phyloP scores from a whole-genome alignment of 2,113 vertebrate species.

The Herpetotheres cachinnans region DNA sequence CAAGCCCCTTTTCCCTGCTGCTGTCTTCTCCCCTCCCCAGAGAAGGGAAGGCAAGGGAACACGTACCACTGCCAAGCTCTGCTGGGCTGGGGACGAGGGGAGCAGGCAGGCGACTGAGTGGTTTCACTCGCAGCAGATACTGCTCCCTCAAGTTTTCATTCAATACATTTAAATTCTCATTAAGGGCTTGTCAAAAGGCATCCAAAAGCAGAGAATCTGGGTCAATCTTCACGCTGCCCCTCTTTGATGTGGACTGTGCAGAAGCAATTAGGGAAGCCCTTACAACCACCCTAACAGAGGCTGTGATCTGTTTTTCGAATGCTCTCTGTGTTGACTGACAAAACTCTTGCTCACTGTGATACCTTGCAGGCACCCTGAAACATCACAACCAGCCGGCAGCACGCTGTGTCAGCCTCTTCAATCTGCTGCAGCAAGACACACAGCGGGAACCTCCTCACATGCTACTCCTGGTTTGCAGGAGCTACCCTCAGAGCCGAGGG shows the following conservation, averaged over 20 bases:
- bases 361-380: neutral
- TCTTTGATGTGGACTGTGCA: neutral
- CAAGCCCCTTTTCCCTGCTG: neutral
- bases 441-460: fast-evolving
- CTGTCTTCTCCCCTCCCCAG: neutral
- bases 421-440: neutral
- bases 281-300: neutral
- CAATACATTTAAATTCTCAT: neutral
- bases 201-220: neutral
- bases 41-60: neutral
- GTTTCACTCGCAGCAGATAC: neutral
- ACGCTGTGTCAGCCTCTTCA: neutral
- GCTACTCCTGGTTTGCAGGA: neutral
- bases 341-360: neutral
- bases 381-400: fast-evolving
- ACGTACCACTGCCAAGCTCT: neutral
- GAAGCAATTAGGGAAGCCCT: neutral
- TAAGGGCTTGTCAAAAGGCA: neutral
- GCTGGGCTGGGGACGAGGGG: neutral
- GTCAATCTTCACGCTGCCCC: neutral
- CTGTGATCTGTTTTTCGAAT: neutral
- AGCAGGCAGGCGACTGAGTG: neutral
- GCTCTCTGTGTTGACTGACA: neutral
- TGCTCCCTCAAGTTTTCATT: neutral
- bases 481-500: fast-evolving